Evolutionary conservation across 2,888 invertebrate genomes (phyloP).

Genomic region (Oscheius sp.): DNA sequence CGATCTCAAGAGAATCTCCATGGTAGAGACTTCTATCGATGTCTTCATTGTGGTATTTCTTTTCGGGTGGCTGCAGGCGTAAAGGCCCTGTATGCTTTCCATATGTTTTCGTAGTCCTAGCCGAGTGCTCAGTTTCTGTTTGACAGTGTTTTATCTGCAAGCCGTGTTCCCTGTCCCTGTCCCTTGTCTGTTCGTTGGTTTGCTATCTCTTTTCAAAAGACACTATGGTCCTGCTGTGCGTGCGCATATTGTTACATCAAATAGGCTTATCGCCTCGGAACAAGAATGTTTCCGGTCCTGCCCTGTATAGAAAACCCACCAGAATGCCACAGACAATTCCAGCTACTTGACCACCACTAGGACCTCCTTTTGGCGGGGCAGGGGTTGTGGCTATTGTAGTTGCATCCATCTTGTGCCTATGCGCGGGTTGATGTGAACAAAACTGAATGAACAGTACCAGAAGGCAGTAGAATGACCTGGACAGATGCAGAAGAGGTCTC

Average conservation of each 20-base stretch:
- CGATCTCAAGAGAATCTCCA: too few species aligned
- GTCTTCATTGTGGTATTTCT: too few species aligned
- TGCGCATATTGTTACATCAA: neutral
- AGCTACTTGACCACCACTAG: slow-evolving; percentile 64
- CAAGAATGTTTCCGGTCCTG: neutral
- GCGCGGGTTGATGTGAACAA: neutral
- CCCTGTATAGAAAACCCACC: slow-evolving; percentile 48
- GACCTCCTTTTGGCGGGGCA: slow-evolving; percentile 15
- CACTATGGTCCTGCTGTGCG: neutral
- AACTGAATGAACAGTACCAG: neutral
- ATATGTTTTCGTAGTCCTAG: too few species aligned
- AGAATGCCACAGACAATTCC: slow-evolving; percentile 66
- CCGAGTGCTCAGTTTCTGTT: too few species aligned
- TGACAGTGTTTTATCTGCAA: neutral
- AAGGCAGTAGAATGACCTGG: slow-evolving; percentile 28
- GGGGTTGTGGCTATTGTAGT: neutral
- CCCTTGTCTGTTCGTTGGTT: neutral
- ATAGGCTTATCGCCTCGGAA: slow-evolving; percentile 4
- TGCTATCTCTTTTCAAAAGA: neutral
- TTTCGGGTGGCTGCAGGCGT: too few species aligned
- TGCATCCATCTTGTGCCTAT: neutral
- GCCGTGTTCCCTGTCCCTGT: neutral
- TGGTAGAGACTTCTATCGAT: too few species aligned
- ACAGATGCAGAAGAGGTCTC: slow-evolving; percentile 58
- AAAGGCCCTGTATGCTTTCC: too few species aligned